Conservation (phyloP, 1,140 invertebrate species). For the Drosophila nebulosa region DNA sequence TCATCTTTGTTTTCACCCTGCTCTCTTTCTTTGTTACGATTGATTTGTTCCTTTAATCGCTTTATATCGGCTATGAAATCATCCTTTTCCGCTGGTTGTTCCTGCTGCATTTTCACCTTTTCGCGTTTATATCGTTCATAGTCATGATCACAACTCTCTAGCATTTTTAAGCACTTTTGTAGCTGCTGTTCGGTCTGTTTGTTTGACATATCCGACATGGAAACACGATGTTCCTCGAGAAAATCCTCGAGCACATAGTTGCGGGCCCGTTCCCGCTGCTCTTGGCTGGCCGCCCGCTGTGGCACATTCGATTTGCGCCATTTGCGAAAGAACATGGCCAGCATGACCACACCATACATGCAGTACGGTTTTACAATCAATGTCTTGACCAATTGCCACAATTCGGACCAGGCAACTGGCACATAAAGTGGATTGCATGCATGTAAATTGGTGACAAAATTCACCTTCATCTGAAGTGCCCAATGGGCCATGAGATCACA, state of each 20-base stretch:
- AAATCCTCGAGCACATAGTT: constrained; percentile 80
- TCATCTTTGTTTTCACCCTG: constrained; percentile 18
- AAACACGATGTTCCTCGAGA: constrained; percentile 73
- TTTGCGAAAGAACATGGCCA: constrained; percentile 77
- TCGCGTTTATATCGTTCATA: constrained; percentile 73
- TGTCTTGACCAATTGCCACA: constrained; percentile 72
- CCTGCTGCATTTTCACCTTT: constrained; percentile 54
- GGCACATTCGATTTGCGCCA: constrained; percentile 66
- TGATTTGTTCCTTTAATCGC: constrained; percentile 67
- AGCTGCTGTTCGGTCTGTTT: constrained; percentile 69
- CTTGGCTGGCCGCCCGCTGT: constrained; percentile 33
- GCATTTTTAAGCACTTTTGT: constrained; percentile 64
- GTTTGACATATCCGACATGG: constrained; percentile 75
- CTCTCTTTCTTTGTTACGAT: constrained; percentile 57
- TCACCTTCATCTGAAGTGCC: constrained; percentile 66
- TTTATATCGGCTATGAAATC: constrained; percentile 76
- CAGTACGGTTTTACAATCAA: constrained; percentile 76
- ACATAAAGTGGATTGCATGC: constrained; percentile 69
- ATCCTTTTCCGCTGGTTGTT: constrained; percentile 47
- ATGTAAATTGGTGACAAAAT: constrained; percentile 62
- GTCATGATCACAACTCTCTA: constrained; percentile 69
- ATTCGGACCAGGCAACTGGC: constrained; percentile 56
- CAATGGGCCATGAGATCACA: constrained; percentile 64
- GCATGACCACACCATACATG: constrained; percentile 77
- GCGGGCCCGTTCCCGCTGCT: constrained; percentile 67